phyloP scores from a whole-genome alignment of 2,888 invertebrate species.

The Acleris laterana region DNA sequence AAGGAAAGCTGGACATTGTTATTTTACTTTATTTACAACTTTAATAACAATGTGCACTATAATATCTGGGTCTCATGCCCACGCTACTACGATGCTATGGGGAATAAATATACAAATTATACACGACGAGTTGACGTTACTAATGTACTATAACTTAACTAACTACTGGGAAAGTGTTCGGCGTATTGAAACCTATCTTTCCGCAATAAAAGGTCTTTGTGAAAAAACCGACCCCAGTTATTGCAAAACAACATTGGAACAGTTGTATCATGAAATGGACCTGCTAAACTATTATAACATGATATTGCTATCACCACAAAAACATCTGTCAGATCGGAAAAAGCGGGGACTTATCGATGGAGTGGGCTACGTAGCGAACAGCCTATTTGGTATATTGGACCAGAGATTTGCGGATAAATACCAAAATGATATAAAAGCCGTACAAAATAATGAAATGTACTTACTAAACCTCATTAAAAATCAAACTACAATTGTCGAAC shows the following conservation, averaged over 20 bases:
- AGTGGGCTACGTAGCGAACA: conserved; percentile 28
- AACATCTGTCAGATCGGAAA: conserved; percentile 16
- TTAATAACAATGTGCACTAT: neutral
- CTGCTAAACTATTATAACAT: conserved; percentile 27
- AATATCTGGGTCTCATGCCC: neutral
- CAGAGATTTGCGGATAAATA: conserved; percentile 35
- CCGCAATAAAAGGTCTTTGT: conserved; percentile 5
- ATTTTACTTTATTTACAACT: conserved; percentile 6
- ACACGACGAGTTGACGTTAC: conserved; percentile 27
- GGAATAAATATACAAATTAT: conserved; percentile 35
- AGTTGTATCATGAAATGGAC: conserved; percentile 26
- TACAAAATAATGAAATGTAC: conserved; percentile 31
- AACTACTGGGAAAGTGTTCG: conserved; percentile 33
- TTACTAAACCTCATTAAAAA: conserved; percentile 30
- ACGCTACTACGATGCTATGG: conserved; percentile 34
- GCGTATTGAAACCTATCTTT: conserved; percentile 20
- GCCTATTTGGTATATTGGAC: conserved; percentile 36
- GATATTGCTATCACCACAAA: conserved; percentile 25
- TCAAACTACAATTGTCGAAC: conserved; percentile 34
- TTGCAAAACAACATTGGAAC: conserved; percentile 23
- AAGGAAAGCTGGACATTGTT: neutral
- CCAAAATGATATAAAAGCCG: conserved; percentile 26
- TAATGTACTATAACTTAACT: conserved; percentile 36
- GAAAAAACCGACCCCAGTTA: conserved; percentile 24
- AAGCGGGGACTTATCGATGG: conserved; percentile 11